Evolutionary conservation across 2,797 vertebrate species (phyloP).

Genomic region (Propithecus perrieri): DNA sequence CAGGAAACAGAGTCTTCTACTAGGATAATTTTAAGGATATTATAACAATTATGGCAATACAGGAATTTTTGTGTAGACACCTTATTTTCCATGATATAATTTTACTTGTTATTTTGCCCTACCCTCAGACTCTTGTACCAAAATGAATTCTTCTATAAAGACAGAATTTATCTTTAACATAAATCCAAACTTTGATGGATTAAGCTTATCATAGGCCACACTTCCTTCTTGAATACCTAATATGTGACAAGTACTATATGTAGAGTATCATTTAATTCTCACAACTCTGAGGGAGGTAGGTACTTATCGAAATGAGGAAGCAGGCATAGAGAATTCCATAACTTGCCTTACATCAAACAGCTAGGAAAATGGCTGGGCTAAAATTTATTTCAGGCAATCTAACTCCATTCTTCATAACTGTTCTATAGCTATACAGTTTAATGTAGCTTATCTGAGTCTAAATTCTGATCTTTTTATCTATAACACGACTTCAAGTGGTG

Average conservation of each 20-base stretch:
- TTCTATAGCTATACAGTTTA: background rate
- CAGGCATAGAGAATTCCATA: background rate
- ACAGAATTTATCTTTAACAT: conserved; percentile 26
- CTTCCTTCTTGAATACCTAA: background rate
- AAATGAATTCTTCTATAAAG: background rate
- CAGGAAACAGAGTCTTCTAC: background rate
- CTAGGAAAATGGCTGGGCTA: background rate
- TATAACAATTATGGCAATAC: background rate
- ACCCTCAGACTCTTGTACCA: background rate
- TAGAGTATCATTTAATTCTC: background rate
- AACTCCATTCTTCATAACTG: background rate
- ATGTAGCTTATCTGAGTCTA: background rate
- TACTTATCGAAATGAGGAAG: background rate
- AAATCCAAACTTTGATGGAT: background rate
- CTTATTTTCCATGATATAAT: background rate
- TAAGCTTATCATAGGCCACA: background rate
- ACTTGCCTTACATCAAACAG: background rate
- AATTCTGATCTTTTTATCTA: background rate
- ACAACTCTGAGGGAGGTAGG: background rate
- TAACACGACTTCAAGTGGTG: background rate
- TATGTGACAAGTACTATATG: background rate
- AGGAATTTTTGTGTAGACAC: background rate
- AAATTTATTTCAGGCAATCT: background rate
- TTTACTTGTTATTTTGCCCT: background rate
- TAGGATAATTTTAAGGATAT: background rate